Base-by-base conservation (phyloP, 1,140 invertebrate genomes). In the Danaus plexippus region DNA sequence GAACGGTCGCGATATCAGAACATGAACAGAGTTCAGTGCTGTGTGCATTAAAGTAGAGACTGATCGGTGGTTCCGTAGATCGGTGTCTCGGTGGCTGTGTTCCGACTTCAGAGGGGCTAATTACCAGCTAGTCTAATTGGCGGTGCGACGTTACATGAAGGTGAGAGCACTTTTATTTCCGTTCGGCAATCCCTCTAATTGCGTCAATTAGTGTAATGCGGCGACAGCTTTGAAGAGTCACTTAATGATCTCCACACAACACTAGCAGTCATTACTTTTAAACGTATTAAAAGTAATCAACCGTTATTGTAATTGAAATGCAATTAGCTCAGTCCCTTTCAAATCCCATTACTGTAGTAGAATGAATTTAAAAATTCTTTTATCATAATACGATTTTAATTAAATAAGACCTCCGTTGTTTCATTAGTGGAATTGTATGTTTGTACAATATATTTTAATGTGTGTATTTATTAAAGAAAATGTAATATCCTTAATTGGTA, bases 141-240 rank as follows among this genome's bases (percentile, higher is more conserved):
- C 71, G 69, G 76, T 71, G 75, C 80, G 80, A 75, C 80, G 77
- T 81, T 87, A 85, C 81, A 87, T 87, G 84, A 87, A 87, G 84
- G 84, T 87, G 77, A 85, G 81, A 75, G 74, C 77, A 80, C 79
- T 85, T 85, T 87, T 87, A 84, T 85, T 87, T 87, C 81, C 80
- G 81, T 87, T 84, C 79, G 76, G 75, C 81, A 83, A 85, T 87
- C 84, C 80, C 81, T 87, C 81, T 87, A 87, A 87, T 87, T 87
- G 80, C 81, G 73, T 85, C 84, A 85, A 87, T 87, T 87, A 87
- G 84, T 84, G 79, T 87, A 87, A 84, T 87, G 80, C 76, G 81
- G 79, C 76, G 81, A 85, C 84, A 82, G 80, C 75, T 85, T 80
- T 80, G 74, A 80, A 80, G 81, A 84, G 77, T 69, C 59, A 74